Evolutionary conservation across 92 coral and sea anemone species (phyloP).

Genomic region (Paragorgia papillata): DNA sequence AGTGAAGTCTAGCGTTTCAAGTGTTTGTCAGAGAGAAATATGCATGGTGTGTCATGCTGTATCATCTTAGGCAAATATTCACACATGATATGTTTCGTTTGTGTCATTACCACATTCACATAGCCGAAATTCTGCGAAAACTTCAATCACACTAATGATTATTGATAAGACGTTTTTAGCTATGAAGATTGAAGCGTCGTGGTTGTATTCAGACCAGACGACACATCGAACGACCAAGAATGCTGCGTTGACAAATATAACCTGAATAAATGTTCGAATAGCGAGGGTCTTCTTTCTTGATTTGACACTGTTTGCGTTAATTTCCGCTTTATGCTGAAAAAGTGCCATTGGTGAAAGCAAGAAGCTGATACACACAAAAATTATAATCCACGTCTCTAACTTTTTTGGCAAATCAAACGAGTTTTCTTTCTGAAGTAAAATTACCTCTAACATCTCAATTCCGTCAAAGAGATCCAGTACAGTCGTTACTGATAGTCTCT

Average conservation of each 20-base stretch:
- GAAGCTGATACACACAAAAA: conserved; percentile 37
- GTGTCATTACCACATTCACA: background rate
- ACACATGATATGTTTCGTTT: conserved; percentile 29
- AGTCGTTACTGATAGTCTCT: conserved; percentile 8
- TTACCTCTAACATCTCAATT: conserved; percentile 31
- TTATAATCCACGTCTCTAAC: conserved; percentile 15
- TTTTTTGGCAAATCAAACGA: background rate
- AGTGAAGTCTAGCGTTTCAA: too few species aligned
- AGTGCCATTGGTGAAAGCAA: conserved; percentile 44
- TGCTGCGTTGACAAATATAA: conserved; percentile 34
- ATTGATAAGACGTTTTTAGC: conserved; percentile 55
- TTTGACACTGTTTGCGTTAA: background rate
- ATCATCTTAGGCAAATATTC: background rate
- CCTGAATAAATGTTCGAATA: conserved; percentile 17
- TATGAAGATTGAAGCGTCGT: conserved; percentile 63
- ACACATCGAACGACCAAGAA: conserved; percentile 56
- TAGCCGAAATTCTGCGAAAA: conserved; percentile 9
- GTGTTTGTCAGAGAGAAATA: too few species aligned
- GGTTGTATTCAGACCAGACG: conserved; percentile 35
- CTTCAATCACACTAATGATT: conserved; percentile 31
- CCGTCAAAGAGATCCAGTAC: conserved; percentile 34
- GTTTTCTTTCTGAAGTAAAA: conserved; percentile 23
- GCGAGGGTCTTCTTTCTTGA: conserved; percentile 1
- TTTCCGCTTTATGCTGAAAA: conserved; percentile 42
- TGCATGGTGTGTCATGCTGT: background rate